phyloP scores from a whole-genome alignment of 92 coral and sea anemone species.

The Pocillopora grandis region DNA sequence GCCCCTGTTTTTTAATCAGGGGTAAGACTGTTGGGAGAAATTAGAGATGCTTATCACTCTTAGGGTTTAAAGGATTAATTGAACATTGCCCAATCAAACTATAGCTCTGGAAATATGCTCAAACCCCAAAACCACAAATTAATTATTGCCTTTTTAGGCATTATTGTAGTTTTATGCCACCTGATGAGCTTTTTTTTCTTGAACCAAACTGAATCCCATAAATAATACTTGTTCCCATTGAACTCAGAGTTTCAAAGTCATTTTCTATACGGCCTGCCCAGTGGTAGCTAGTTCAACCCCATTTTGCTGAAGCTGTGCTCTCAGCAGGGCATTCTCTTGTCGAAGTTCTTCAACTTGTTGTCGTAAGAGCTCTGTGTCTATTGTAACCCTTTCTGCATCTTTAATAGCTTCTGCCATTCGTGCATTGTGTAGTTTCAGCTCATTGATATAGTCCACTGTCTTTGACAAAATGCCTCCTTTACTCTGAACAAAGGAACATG shows the following conservation, averaged over 20 bases:
- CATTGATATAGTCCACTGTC: slow-evolving; percentile 95
- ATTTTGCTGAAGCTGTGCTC: slow-evolving; percentile 94
- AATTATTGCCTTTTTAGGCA: too few species aligned
- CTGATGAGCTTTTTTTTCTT: too few species aligned
- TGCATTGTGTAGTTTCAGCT: slow-evolving; percentile 78
- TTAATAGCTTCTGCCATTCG: slow-evolving; percentile 92
- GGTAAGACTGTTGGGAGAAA: too few species aligned
- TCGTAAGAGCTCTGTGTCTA: slow-evolving; percentile 85
- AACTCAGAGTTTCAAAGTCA: neutral
- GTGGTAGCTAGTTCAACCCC: slow-evolving; percentile 76
- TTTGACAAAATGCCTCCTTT: slow-evolving; percentile 98
- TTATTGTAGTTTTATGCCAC: too few species aligned
- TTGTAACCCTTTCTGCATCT: slow-evolving; percentile 81
- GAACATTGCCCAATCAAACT: too few species aligned
- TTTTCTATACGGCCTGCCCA: slow-evolving; percentile 1
- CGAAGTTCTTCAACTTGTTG: slow-evolving; percentile 95
- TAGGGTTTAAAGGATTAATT: too few species aligned
- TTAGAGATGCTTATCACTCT: too few species aligned
- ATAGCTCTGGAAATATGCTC: too few species aligned
- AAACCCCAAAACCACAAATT: too few species aligned
- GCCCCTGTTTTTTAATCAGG: too few species aligned
- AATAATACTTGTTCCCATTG: too few species aligned
- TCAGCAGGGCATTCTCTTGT: slow-evolving; percentile 86
- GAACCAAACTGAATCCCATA: too few species aligned
- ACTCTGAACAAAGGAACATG: slow-evolving; percentile 60